Evolutionary conservation across 2,797 vertebrate species (phyloP), one percentile per base, ranked within the genome.

Genomic region (Enteromius trimaculatus): DNA sequence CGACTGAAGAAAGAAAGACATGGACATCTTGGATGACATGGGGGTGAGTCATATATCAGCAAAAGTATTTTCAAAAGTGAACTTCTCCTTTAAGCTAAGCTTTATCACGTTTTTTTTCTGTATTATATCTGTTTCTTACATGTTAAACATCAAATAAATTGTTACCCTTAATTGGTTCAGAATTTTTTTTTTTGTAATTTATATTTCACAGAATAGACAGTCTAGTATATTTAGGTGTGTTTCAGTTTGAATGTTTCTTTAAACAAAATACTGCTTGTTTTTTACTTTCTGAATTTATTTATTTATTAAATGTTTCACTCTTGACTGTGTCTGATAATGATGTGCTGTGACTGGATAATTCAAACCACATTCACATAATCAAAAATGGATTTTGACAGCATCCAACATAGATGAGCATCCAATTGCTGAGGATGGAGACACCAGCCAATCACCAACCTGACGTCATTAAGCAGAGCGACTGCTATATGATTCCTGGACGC

Each of bases 381-480:
- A 58, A 58, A n/a, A 9, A 10, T 11, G 7, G 6, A 53, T 51
- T 51, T 51, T 51, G 5, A 51, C 49, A 51, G 6, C 19, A 53
- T 53, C 49, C 7, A 55, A 3, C 19, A 55, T 3, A 55, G 53
- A 10, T 55, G 42, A 3, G 11, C 42, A 13, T 42, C 39, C 8
- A 42, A 42, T 10, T 42, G 8, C 53, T 55, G 21, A 9, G 53
- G 53, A 23, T 1, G n/a, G 60, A 62, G 26, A 64, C 58, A 80
- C 3, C 9, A 68, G 62, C 31, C 51, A 49, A 34, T 9, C 51
- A 47, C 23, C 58, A 44, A 26, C 76, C 23, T 66, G 26, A 81
- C 47, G 62, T 78, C 19, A 64, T 8, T 21, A 34, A 83, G 58
- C 65, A 71, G 58, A 80, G 47, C 55, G 44, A 66, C 76, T 70